Conservation (phyloP, 2,888 invertebrate genomes). For the Copidosoma aretas region DNA sequence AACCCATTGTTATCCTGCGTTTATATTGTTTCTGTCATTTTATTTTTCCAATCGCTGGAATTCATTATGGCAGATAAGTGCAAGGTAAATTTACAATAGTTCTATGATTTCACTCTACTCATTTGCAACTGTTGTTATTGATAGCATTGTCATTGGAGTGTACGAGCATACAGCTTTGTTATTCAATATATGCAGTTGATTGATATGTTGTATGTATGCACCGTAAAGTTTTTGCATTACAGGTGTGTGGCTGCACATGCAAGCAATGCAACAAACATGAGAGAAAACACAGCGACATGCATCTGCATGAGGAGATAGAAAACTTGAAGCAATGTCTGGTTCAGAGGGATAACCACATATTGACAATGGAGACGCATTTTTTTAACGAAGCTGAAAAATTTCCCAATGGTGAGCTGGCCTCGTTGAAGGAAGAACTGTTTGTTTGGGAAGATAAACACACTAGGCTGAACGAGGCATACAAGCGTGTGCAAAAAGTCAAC, state of each 20-base stretch:
- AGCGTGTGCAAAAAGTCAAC: constrained; percentile 91
- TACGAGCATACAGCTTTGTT: neutral
- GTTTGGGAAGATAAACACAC: constrained; percentile 91
- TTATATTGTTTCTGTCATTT: constrained; percentile 48
- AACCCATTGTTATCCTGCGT: constrained; percentile 39
- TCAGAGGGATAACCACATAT: constrained; percentile 83
- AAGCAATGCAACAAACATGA: constrained; percentile 63
- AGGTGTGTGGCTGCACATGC: constrained; percentile 72
- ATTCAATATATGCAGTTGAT: neutral
- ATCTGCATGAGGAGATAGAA: constrained; percentile 87
- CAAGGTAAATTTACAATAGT: constrained; percentile 50
- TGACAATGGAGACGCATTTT: constrained; percentile 86
- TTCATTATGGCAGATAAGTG: constrained; percentile 57
- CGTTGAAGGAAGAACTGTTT: constrained; percentile 81
- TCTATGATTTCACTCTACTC: neutral
- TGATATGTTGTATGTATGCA: no score
- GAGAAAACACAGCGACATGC: constrained; percentile 65
- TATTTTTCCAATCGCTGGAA: constrained; percentile 39
- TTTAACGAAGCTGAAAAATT: constrained; percentile 73
- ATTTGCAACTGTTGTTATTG: constrained; percentile 7
- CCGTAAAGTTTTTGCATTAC: constrained; percentile 18
- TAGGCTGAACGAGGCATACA: constrained; percentile 91
- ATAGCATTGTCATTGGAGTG: neutral
- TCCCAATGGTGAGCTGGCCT: constrained; percentile 76
- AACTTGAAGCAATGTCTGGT: constrained; percentile 81